Evolutionary conservation across 1,140 invertebrate species (phyloP).

Genomic region (Drosophila subobscura): DNA sequence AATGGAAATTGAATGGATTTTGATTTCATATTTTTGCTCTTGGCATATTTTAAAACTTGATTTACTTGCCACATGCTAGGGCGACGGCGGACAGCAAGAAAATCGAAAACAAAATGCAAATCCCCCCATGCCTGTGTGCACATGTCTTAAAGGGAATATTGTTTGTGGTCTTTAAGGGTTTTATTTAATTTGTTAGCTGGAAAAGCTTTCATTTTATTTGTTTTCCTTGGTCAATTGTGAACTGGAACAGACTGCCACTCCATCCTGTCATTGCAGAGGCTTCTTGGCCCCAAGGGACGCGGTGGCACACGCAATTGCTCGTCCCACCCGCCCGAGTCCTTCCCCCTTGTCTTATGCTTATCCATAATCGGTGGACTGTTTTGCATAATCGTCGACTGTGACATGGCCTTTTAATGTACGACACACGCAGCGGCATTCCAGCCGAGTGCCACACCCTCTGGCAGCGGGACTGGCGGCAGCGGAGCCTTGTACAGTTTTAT

Average conservation of each 20-base stretch:
- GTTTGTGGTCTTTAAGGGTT: no score
- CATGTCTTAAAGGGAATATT: no score
- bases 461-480: conserved; percentile 29
- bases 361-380: conserved; percentile 56
- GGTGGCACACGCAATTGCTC: conserved; percentile 31
- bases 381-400: conserved; percentile 73
- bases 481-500: conserved; percentile 56
- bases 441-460: not conserved
- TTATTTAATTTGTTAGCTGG: no score
- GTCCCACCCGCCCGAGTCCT: conserved; percentile 20
- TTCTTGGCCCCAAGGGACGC: not conserved
- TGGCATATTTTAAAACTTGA: conserved; percentile 53
- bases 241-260: no score
- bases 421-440: conserved; percentile 43
- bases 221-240: no score
- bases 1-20: conserved; percentile 62
- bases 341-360: conserved; percentile 39
- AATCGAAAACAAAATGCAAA: not conserved
- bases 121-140: no score
- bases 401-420: conserved; percentile 70
- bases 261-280: no score
- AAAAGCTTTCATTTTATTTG: no score
- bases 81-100: not conserved
- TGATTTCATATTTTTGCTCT: conserved; percentile 59
- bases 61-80: conserved; percentile 34